These are phyloP conservation scores for Aplysina aerophoba DNA, from an alignment of 37 sponge, comb jelly and placozoan genomes.

Conservation along the genomic window DNA sequence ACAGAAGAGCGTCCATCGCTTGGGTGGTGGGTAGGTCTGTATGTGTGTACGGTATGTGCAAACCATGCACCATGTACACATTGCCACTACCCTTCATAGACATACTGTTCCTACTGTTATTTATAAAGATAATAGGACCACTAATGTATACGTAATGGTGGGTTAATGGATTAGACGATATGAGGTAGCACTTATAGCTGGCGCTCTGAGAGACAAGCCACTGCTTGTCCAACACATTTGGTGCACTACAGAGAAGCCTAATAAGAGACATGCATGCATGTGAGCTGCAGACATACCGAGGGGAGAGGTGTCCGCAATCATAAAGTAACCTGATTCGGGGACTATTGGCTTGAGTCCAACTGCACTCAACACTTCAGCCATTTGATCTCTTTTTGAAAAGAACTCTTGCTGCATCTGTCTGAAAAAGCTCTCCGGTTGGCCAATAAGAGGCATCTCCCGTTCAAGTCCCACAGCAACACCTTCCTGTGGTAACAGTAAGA, in stretches of 20 bases:
- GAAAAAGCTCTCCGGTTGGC: conserved; percentile 82
- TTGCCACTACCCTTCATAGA: too few relatives aligned
- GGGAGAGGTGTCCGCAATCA: conserved; percentile 80
- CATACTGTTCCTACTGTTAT: too few relatives aligned
- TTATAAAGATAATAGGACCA: too few relatives aligned
- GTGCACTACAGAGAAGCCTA: neutral
- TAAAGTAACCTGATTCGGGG: conserved; percentile 95
- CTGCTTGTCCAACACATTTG: neutral
- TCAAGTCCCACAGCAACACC: conserved; percentile 83
- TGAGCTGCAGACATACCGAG: conserved; percentile 54
- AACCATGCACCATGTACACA: too few relatives aligned
- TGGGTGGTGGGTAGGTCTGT: too few relatives aligned
- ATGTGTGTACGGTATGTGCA: too few relatives aligned
- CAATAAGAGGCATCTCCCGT: conserved; percentile 53
- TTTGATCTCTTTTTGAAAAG: conserved; percentile 76
- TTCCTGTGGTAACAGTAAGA: conserved; percentile 66
- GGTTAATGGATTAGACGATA: neutral
- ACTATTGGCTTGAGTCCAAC: conserved; percentile 87
- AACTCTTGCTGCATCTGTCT: conserved; percentile 52
- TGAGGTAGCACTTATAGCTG: too few relatives aligned
- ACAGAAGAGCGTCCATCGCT: too few relatives aligned
- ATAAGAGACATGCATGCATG: neutral
- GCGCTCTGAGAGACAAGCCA: neutral
- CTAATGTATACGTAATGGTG: neutral
- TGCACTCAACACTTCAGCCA: conserved; percentile 72